Base-by-base conservation (phyloP, 1,140 invertebrate genomes). In the Drosophila pallidifrons region DNA sequence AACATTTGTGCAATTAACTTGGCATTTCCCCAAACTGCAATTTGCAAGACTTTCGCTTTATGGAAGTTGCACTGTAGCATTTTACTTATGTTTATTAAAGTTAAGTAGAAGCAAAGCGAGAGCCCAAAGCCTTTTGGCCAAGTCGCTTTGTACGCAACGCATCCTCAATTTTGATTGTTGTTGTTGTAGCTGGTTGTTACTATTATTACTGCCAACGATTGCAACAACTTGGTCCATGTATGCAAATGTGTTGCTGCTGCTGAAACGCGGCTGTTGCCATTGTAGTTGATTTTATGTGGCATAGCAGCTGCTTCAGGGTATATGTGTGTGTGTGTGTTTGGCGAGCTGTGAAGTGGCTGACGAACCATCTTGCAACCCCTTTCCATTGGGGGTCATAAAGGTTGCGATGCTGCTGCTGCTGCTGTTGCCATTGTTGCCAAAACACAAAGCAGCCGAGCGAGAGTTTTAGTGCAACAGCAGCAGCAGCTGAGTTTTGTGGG, bases 331-430 rank as follows among this genome's bases (percentile, higher is more conserved):
- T 3, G 10, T 41, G 66, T 55, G 71, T 60, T 46, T 57, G 71
- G 46, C 54, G 11, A 54, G 59, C 55, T 73, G 59, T 72, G 28
- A 77, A 83, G 81, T 83, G 68, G 64, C 81, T 69, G 63, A 72
- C 75, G 72, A 59, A 72, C 78, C 55, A 55, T 43, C 46, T 25
- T 8, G 6, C 49, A 15, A 13, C 7, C 64, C 28, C 13, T 30
- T n/a, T 5, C 45, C 41, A 7, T 45, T 13, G 8, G 25, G 45
- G 46, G 51, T 69, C 68, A 65, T 65, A 65, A 55, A 65, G 51
- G 59, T 58, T 28, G 28, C 25, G 32, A 20, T 52, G 51, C 38
- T 57, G 61, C 61, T 65, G 16, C 0, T 20, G 20, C 20, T 25
- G 20, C 20, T 25, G 20, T 25, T 25, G 54, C 64, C 43, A 46